Evolutionary conservation across 2,113 vertebrate genomes (phyloP).

Genomic region (Brachypodius melanocephalos): DNA sequence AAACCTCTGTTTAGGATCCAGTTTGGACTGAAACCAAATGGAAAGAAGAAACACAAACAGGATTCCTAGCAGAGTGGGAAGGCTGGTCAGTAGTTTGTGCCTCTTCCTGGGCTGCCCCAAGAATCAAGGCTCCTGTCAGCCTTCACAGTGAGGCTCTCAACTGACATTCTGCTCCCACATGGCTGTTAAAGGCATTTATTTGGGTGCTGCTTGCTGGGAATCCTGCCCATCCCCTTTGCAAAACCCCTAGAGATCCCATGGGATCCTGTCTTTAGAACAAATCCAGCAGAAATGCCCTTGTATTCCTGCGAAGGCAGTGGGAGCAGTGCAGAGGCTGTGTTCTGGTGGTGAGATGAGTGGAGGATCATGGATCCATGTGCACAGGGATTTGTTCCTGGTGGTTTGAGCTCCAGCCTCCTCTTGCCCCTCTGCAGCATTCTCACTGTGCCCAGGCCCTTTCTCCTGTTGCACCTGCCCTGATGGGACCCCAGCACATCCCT

Average conservation of each 20-base stretch:
- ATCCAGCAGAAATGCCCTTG: neutral
- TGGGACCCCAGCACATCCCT: neutral
- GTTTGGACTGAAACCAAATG: neutral
- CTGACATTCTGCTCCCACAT: neutral
- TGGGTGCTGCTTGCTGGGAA: neutral
- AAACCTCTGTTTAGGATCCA: neutral
- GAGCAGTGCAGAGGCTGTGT: neutral
- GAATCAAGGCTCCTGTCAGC: accelerated
- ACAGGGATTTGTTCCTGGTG: neutral
- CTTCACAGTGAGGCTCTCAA: neutral
- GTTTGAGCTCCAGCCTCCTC: neutral
- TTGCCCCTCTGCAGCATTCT: neutral
- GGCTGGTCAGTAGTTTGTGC: neutral
- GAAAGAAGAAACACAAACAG: neutral
- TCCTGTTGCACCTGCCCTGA: accelerated
- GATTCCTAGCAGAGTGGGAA: neutral
- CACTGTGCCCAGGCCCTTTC: neutral
- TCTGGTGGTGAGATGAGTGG: neutral
- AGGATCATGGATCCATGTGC: neutral
- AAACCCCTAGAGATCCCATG: neutral
- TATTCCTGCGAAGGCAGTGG: neutral
- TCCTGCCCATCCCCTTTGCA: neutral
- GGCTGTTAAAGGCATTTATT: neutral
- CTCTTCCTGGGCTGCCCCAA: neutral
- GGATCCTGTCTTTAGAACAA: neutral